Base-by-base conservation (phyloP, 2,797 vertebrate species). In the Paguma larvata region DNA sequence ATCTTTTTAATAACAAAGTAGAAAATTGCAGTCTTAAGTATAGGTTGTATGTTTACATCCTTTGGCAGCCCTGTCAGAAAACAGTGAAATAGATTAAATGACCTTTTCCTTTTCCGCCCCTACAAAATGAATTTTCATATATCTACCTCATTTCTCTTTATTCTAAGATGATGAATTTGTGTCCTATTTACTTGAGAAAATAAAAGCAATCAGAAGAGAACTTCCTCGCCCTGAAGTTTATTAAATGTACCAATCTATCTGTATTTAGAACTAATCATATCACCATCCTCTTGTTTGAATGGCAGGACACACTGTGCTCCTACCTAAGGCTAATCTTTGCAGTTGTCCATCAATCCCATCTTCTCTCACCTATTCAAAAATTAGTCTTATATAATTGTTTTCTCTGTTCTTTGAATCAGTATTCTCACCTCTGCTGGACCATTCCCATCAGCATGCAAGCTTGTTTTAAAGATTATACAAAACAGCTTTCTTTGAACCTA, bases 101-200 rank as follows among this genome's bases (percentile, higher is more conserved):
- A 23, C 25, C 48, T 95, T 80, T 88, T 13, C 10, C 63, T 65
- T 72, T 68, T 13, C 14, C 1, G 85, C 27, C 6, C 56, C 5
- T 46, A 87, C 13, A 18, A 92, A 93, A 88, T 70, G 56, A 68
- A 34, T 82, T 83, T 95, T 89, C 14, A 21, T 44, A 46, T 44
- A 56, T 32, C 21, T 92, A 2, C 2, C 2, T 88, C 12, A 8
- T 14, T 77, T 14, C 16, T 70, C 2, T 10, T 62, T 80, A 67
- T 68, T 95, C 34, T 82, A n/a, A 86, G 7, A 27, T 73, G 44
- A 59, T 63, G 10, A 75, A 86, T 7, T 87, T 48, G 34, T 86
- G 95, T 97, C 34, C 78, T 93, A 83, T 65, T 92, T 72, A 51
- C 34, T 62, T 88, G 72, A 95, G 46, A 88, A 86, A 78, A 84